These are phyloP conservation scores for Drosophila colorata DNA, from an alignment of 2,888 invertebrate species.

Conservation along the genomic window DNA sequence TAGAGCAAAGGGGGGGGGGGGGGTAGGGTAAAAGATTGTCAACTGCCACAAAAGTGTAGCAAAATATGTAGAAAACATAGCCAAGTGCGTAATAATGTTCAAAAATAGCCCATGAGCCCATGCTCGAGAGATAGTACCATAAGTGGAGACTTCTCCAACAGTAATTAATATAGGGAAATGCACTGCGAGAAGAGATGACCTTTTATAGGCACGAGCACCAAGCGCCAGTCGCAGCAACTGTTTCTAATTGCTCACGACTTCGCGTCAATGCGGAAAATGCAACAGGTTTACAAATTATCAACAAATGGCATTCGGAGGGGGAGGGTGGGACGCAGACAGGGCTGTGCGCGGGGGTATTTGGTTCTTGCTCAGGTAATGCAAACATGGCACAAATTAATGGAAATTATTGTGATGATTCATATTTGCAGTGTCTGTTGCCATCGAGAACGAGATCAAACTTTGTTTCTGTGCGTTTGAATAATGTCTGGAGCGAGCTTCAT, in stretches of 20 bases:
- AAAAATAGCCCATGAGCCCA: conserved; percentile 44
- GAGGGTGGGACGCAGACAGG: background rate
- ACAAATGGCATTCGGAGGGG: background rate
- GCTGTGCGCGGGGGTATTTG: too few species aligned
- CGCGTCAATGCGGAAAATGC: conserved; percentile 69
- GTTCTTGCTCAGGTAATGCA: conserved; percentile 27
- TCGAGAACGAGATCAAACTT: conserved; percentile 51
- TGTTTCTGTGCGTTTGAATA: too few species aligned
- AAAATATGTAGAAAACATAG: conserved; percentile 24
- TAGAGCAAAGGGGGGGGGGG: background rate
- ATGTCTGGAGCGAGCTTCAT: too few species aligned
- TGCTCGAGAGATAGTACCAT: conserved; percentile 36
- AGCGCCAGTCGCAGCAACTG: conserved; percentile 48
- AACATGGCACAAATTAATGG: conserved; percentile 38
- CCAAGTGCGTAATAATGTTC: conserved; percentile 40
- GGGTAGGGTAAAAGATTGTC: conserved; percentile 40
- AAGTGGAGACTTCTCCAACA: background rate
- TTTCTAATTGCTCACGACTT: conserved; percentile 69
- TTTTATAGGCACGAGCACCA: conserved; percentile 44
- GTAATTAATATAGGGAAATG: conserved; percentile 7
- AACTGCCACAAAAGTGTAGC: conserved; percentile 45
- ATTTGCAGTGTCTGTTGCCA: conserved; percentile 9
- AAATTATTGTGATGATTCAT: conserved; percentile 57
- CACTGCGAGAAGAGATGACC: conserved; percentile 37
- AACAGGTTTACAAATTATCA: conserved; percentile 62